phyloP scores from a whole-genome alignment of 2,888 invertebrate genomes.

The Pteria penguin region DNA sequence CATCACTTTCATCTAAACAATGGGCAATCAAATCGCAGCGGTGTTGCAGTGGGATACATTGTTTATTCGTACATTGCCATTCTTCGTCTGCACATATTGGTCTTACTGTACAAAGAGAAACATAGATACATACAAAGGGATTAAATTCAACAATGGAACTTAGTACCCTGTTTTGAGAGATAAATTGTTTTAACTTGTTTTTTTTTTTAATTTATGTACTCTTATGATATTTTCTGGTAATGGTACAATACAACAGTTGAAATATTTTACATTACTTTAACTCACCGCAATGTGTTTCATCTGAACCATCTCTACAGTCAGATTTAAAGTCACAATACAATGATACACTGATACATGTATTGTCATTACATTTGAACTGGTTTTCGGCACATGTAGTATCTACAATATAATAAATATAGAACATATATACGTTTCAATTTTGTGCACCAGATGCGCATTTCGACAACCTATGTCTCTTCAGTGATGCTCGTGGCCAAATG shows the following conservation, averaged over 20 bases:
- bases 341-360: conserved; percentile 64
- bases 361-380: conserved; percentile 56
- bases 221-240: not conserved
- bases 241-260: not conserved
- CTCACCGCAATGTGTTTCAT: conserved; percentile 40
- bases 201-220: not conserved
- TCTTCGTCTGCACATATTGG: conserved; percentile 25
- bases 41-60: conserved; percentile 39
- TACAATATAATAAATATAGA: too few relatives aligned
- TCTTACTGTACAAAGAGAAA: conserved; percentile 21
- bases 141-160: not conserved
- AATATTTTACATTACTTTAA: too few relatives aligned
- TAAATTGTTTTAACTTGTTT: too few relatives aligned
- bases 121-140: not conserved
- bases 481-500: too few relatives aligned
- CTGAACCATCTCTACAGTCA: conserved; percentile 46
- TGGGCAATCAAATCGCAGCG: conserved; percentile 43
- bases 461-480: too few relatives aligned
- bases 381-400: conserved; percentile 39
- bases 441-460: too few relatives aligned
- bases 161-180: too few relatives aligned
- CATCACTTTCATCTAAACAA: conserved; percentile 47
- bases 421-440: too few relatives aligned
- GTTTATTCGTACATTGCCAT: conserved; percentile 42
- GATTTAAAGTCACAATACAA: conserved; percentile 50